Base-by-base conservation (phyloP, 2,797 vertebrate species). In the Hydrocynus forskahlii region DNA sequence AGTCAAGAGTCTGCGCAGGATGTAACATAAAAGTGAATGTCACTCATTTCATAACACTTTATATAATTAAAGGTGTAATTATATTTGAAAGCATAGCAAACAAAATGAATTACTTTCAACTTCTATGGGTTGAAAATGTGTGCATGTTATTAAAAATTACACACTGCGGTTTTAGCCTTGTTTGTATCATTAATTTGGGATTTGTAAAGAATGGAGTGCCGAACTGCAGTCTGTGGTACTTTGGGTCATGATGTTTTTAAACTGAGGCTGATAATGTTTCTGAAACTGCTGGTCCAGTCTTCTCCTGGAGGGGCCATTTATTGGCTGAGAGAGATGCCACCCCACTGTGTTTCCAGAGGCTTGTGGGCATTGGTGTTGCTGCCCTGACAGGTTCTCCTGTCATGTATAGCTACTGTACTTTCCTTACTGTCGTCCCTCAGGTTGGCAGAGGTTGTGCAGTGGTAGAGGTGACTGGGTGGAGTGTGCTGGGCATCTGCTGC, bases 381-480 rank as follows among this genome's bases (percentile, higher is more conserved):
- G 17, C 25, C 23, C 54, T 12, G 19, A 67, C 23, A 23, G 21
- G 16, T 73, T 40, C 55, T 74, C 35, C 60, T 52, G 25, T 52
- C 43, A 13, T 62, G 54, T 62, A 17, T 23, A 67, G 45, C 43
- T 50, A 17, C 25, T 54, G 12, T 68, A 13, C 79, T 70, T 43
- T 69, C 14, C n/a, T 50, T 29, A 16, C 52, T 1, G 14, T 81
- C n/a, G 50, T 48, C 69, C 50, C 59, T 43, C 45, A 25, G 43
- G 74, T 7, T 9, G 12, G 35, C 8, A 52, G 29, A 63, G 40
- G 48, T 40, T 75, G 71, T 45, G 54, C 54, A 35, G 14, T 38
- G 70, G 40, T 75, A 54, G 71, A 70, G 81, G 81, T 79, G 81
- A 69, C 81, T 60, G 71, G 35, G 38, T 25, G 9, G 35, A 40